Base-by-base conservation (phyloP, 2,888 invertebrate genomes). In the Theodoxus fluviatilis region DNA sequence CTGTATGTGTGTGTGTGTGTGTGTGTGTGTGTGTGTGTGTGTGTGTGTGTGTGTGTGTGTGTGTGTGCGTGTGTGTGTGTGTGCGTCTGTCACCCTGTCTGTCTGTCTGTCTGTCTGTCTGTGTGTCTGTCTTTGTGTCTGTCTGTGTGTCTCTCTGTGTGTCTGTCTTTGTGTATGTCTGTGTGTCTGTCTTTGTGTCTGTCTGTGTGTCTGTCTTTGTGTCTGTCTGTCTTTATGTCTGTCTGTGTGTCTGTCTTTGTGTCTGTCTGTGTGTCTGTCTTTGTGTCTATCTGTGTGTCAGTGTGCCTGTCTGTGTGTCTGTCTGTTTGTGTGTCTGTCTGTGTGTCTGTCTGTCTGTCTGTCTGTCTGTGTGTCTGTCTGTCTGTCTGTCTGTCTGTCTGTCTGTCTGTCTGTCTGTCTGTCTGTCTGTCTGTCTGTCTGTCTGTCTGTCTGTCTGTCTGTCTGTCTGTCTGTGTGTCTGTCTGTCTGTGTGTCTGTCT, bases 401-500 rank as follows among this genome's bases (percentile, higher is more conserved):
- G 0, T n/a, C 0, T 6, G 64, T 7, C 22, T 52, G 15, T n/a
- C n/a, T 18, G 31, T 38, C 38, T 37, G 63, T 37, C 15, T 37
- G 61, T 28, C 37, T 37, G 37, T 61, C 22, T 61, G 37, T 61
- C 37, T 61, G 61, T 61, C 22, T 7, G 9, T 9, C 22, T 15
- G 18, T n/a, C 22, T 7, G 12, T 25, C 22, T 7, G 22, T 55
- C 15, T 55, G n/a, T 55, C 22, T 15, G 12, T 7, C 7, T 22
- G 12, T 7, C 7, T 55, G 7, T 22, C 0, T n/a, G 0, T 6
- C 38, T 7, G 9, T 52, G 15, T n/a, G n/a, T 18, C 18, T 38
- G 63, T 37, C 38, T 37, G 28, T 37, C 37, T 28, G 61, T 37
- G 37, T 61, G 37, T 61, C 22, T 61, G 61, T 61, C 37, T 61